Conservation (phyloP, 1,140 invertebrate genomes). For the Drosophila rufa region DNA sequence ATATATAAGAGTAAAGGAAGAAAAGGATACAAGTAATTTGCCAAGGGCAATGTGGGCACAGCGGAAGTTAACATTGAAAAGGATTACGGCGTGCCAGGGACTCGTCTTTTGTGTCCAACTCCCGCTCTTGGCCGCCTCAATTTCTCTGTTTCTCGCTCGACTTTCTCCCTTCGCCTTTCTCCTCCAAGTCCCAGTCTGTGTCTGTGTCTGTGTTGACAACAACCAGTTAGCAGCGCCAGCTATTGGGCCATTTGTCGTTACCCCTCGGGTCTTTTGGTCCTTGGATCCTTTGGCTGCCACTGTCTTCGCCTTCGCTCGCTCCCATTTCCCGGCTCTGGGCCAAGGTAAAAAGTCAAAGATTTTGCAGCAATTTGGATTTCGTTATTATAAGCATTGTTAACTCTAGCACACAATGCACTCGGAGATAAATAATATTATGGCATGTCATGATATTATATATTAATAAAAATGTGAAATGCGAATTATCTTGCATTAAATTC, state of each 20-base stretch:
- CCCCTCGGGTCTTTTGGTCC: conserved; percentile 30
- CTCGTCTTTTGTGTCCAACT: conserved; percentile 56
- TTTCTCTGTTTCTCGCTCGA: conserved; percentile 7
- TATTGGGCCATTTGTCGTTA: conserved; percentile 58
- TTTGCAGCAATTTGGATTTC: conserved; percentile 52
- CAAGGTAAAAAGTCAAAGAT: conserved; percentile 78
- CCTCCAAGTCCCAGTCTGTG: background rate
- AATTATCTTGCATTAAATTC: no score
- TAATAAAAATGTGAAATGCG: no score
- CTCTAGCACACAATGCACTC: conserved; percentile 1
- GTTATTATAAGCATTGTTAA: conserved; percentile 50
- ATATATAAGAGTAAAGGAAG: conserved; percentile 36
- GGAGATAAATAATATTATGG: no score
- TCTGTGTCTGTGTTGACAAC: conserved; percentile 47
- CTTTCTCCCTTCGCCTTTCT: background rate
- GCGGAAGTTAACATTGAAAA: conserved; percentile 81
- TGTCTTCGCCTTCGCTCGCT: conserved; percentile 35
- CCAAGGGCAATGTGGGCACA: conserved; percentile 67
- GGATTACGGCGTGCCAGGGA: conserved; percentile 72
- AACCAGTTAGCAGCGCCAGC: conserved; percentile 59
- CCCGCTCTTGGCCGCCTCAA: conserved; percentile 4
- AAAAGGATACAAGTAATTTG: conserved; percentile 80
- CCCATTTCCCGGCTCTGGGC: conserved; percentile 13
- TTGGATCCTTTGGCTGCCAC: conserved; percentile 33
- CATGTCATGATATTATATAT: no score